Percentiles rank a stretch among this genome's conserved stretches.
Conservation (phyloP, 2,113 vertebrate genomes). For the Misgurnus anguillicaudatus region DNA sequence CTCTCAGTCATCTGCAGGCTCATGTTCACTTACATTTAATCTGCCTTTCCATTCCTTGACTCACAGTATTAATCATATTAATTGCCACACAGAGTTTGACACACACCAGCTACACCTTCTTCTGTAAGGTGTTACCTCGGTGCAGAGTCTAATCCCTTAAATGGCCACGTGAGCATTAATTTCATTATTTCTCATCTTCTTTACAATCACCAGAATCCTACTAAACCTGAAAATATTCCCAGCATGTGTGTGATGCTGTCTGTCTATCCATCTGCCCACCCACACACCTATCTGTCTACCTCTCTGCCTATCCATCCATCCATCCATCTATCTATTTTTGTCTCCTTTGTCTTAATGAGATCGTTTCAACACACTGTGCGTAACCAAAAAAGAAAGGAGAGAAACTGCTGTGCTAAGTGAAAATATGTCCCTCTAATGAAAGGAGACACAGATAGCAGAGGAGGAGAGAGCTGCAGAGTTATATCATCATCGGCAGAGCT, state of each 20-base stretch:
- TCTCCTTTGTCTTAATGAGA: slow-evolving; percentile 61
- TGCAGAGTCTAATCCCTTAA: slow-evolving; percentile 64
- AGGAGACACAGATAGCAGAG: slow-evolving; percentile 3
- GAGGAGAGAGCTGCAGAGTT: slow-evolving; percentile 6
- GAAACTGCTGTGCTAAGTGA: slow-evolving; percentile 51
- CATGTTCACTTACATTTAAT: slow-evolving; percentile 66
- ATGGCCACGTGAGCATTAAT: slow-evolving; percentile 63
- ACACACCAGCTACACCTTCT: slow-evolving; percentile 34
- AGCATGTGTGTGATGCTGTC: slow-evolving; percentile 8
- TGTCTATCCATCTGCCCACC: not conserved
- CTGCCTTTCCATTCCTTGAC: slow-evolving; percentile 55
- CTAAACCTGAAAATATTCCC: slow-evolving; percentile 33
- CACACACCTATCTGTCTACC: not conserved
- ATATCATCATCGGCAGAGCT: slow-evolving; percentile 4
- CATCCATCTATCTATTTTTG: not conserved
- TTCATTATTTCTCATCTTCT: slow-evolving; percentile 63
- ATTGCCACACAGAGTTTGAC: slow-evolving; percentile 64
- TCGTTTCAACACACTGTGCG: slow-evolving; percentile 57
- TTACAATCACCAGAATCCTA: slow-evolving; percentile 51
- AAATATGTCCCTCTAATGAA: slow-evolving; percentile 38
- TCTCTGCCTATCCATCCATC: not conserved
- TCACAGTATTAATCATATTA: slow-evolving; percentile 69
- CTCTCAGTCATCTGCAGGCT: slow-evolving; percentile 42
- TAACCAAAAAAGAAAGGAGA: slow-evolving; percentile 55
- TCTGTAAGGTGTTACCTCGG: slow-evolving; percentile 53